phyloP scores from a whole-genome alignment of 2,113 vertebrate species.

The Atractosteus spatula region DNA sequence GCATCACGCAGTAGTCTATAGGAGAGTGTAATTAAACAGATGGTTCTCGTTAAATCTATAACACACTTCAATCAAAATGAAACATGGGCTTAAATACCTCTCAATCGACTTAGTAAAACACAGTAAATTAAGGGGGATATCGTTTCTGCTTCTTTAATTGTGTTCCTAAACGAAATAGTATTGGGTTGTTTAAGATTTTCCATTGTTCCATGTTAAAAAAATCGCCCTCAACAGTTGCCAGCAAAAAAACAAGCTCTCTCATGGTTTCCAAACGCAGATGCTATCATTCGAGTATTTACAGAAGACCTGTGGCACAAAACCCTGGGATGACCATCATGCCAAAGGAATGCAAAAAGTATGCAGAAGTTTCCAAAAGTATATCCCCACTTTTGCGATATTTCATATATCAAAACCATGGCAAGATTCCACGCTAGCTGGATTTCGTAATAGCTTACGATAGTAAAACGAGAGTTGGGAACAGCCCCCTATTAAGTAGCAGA shows the following conservation, averaged over 20 bases:
- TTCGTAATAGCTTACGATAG: constrained; percentile 81
- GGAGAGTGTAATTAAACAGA: background rate
- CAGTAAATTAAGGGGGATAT: background rate
- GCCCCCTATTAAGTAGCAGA: constrained; percentile 92
- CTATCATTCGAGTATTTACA: constrained; percentile 24
- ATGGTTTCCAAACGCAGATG: constrained; percentile 26
- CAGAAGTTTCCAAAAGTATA: constrained; percentile 75
- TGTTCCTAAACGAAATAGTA: constrained; percentile 22
- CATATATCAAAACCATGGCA: constrained; percentile 74
- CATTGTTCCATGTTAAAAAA: constrained; percentile 20
- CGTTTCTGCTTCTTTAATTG: background rate
- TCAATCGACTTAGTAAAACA: background rate
- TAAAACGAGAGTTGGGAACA: constrained; percentile 80
- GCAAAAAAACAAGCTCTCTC: constrained; percentile 14
- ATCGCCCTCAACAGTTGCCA: constrained; percentile 12
- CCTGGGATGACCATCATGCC: constrained; percentile 67
- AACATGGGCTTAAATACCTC: background rate
- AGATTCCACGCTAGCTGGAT: constrained; percentile 73
- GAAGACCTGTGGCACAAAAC: constrained; percentile 28
- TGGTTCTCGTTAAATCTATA: background rate
- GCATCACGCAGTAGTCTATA: background rate
- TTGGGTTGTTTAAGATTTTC: constrained; percentile 14
- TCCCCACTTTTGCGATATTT: constrained; percentile 39
- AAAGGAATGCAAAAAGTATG: constrained; percentile 77
- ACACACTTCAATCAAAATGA: background rate